Evolutionary conservation across 2,888 invertebrate genomes (phyloP), one percentile per base, ranked within the genome.

Genomic region (Drosophila anceps): DNA sequence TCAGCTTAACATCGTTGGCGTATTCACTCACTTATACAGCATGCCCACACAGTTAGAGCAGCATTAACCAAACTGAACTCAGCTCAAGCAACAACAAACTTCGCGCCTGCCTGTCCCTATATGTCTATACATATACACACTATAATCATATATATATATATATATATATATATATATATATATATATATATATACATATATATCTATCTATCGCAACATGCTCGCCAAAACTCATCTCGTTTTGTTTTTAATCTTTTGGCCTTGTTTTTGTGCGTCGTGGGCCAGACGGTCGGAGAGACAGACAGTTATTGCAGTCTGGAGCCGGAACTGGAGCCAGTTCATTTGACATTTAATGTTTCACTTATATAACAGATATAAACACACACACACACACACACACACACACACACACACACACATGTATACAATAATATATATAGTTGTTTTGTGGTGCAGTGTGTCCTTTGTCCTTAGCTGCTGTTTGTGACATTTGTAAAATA

Each of bases 241-340:
- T 84, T 83, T 85, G 85, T 85, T 86, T 88, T 86, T 86, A 88
- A 86, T 86, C 85, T 81, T 83, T 85, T 85, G 80, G 75, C 75
- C 78, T 83, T 82, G 79, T 86, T 80, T 84, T 84, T 70, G 73
- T 48, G 69, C 63, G 50, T 1, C 2, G n/a, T 35, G 13, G 20
- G 43, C 20, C 50, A 18, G 48, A 29, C 24, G 41, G 8, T 13
- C 15, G 39, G 44, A 74, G 78, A 83, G 86, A 88, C 86, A 75
- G 50, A 50, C 73, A 81, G 86, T 86, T 86, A 86, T 86, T 86
- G 88, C 86, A 86, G 88, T 88, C 73, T 84, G 84, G 51, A 68
- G 46, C 51, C 69, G 54, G 51, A 61, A 43, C 69, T 33, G 73
- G 48, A 61, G 58, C 55, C 68, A 69, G 64, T 65, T 67, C 59